Evolutionary conservation across 37 sponge, comb jelly and placozoan species (phyloP), one percentile per base, ranked within the genome.

Genomic region (Haliclona indistincta): DNA sequence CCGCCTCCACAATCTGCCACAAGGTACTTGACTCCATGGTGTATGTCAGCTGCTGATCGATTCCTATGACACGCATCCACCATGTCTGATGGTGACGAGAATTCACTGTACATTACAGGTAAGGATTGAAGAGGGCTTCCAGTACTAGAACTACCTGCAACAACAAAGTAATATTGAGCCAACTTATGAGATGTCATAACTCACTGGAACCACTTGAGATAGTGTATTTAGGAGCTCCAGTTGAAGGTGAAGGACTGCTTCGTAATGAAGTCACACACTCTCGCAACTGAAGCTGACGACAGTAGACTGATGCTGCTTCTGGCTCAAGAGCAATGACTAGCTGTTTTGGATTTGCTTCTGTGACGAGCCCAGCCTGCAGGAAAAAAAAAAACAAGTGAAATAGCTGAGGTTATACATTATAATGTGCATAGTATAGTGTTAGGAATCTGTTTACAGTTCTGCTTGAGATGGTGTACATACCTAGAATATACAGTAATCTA

Each of bases 1-100:
- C 89, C 89, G 4, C 89, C 89, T 61, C 89, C 89, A 74, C 89
- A 89, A 64, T 89, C 89, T 22, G 79, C 89, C 45, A 89, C 84
- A 11, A 89, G 40, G 71, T 89, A 89, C 29, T 54, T 35, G 75
- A 75, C 75, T 25, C 89, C 75, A 38, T 10, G 54, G 19, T 38
- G 76, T 55, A 78, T 40, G 7, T 64, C 60, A 34, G 86, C 71
- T 38, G 77, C 84, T 28, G 26, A 20, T 47, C 8, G 13, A 13
- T 47, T 17, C 13, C 49, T 47, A 7, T 8, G 60, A 25, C 11
- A 26, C 7, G 60, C 28, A n/a, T 58, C 60, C 25, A 58, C 51
- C 15, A n/a, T n/a, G n/a, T n/a, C n/a, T n/a, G n/a, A n/a, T n/a
- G n/a, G 8, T 47, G 49, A 47, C 13, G 49, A 47, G 13, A n/a